Evolutionary conservation across 2,888 invertebrate genomes (phyloP), one percentile per base, ranked within the genome.

Genomic region (Polydrusus tereticollis): DNA sequence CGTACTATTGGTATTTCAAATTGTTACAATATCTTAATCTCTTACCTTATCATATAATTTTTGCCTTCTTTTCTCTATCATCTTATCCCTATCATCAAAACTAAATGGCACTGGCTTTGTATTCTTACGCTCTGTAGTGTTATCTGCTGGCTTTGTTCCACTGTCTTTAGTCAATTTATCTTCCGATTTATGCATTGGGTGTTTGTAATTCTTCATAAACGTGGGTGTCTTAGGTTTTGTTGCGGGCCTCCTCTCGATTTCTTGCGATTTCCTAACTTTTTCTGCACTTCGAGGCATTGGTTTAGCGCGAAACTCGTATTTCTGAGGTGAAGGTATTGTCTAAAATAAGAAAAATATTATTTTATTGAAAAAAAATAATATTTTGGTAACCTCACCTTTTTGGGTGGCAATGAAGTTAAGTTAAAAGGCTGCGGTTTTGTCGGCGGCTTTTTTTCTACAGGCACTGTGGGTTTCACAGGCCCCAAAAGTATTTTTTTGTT

Each of bases 341-440:
- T 72, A 50, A 50, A n/a, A n/a, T n/a, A n/a, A n/a, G n/a, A n/a
- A n/a, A n/a, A n/a, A n/a, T n/a, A n/a, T n/a, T n/a, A n/a, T n/a
- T n/a, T n/a, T n/a, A n/a, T n/a, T n/a, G n/a, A n/a, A n/a, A 47
- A 36, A 29, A 0, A 18, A 45, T 26, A 45, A 10, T 59, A 36
- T 33, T 7, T 33, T 10, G 33, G 10, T 33, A 10, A 33, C 7
- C 6, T 2, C 3, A 77, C 78, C 75, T 76, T 80, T 70, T 76
- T 78, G 5, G 68, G 60, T 2, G 58, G 43, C 21, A 89, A 10
- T 58, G 36, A 87, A 5, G 91, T 90, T 36, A 91, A 83, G n/a
- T 90, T 88, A 76, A 92, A 92, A 16, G 91, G 91, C 78, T 90
- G 88, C 0, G 90, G 88, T 14, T 88, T 78, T 1, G 92, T 93